Conservation (phyloP, 1,140 invertebrate species). For the Drosophila pruinosa region DNA sequence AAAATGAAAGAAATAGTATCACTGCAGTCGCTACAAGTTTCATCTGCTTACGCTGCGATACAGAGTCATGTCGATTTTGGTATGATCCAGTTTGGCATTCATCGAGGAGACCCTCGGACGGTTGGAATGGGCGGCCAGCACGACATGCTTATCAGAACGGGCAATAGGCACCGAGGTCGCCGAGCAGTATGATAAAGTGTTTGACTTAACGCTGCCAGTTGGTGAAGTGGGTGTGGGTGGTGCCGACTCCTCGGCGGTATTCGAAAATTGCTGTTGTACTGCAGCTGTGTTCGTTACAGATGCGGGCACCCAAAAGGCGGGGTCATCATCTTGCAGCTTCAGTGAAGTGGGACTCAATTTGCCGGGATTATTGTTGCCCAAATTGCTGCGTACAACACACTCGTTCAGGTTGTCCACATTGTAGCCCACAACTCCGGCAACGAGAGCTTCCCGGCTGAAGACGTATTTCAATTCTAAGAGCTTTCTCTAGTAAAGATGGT, state of each 20-base stretch:
- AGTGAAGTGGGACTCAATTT: conserved; percentile 78
- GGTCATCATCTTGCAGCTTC: conserved; percentile 75
- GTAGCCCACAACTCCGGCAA: conserved; percentile 75
- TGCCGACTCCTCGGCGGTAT: conserved; percentile 81
- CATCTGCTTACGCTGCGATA: conserved; percentile 82
- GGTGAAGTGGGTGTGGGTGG: conserved; percentile 83
- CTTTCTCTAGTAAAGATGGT: not conserved
- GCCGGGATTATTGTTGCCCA: conserved; percentile 56
- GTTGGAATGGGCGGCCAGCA: conserved; percentile 83
- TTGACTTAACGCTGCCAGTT: conserved; percentile 79
- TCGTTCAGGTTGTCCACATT: conserved; percentile 82
- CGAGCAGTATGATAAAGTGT: conserved; percentile 75
- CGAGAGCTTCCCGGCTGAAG: conserved; percentile 82
- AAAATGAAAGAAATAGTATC: not conserved
- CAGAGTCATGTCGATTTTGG: conserved; percentile 85
- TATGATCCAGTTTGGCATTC: conserved; percentile 85
- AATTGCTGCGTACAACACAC: conserved; percentile 63
- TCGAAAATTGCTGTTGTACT: conserved; percentile 67
- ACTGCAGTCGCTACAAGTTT: not conserved
- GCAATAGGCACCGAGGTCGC: conserved; percentile 82
- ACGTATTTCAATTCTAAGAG: not conserved
- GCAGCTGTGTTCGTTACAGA: conserved; percentile 57
- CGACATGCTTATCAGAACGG: conserved; percentile 84
- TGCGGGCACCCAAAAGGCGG: conserved; percentile 83
- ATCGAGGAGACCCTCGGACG: conserved; percentile 83